Conservation (phyloP, 2,113 vertebrate species). For the Ciconia boyciana region DNA sequence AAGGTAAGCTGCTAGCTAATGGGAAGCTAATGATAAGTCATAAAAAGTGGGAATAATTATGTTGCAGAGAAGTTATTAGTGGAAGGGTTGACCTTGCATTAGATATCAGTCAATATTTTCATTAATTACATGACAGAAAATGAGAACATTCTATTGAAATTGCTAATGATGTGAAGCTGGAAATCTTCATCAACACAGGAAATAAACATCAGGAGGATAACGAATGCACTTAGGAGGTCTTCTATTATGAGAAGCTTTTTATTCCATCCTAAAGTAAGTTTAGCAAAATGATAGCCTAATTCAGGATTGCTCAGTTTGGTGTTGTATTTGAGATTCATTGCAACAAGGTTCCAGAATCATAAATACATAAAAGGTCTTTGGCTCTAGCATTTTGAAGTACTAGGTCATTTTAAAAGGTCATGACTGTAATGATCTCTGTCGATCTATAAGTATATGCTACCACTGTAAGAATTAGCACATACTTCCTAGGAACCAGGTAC, state of each 20-base stretch:
- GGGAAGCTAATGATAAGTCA: background rate
- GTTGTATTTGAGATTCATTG: background rate
- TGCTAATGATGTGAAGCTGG: background rate
- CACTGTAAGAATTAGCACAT: background rate
- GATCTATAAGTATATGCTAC: background rate
- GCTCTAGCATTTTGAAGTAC: background rate
- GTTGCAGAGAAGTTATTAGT: background rate
- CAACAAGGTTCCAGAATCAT: background rate
- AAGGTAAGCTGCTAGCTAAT: background rate
- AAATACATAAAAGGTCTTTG: background rate
- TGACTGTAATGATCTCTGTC: background rate
- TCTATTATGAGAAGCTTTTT: background rate
- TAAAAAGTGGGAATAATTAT: background rate
- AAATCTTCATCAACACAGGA: background rate
- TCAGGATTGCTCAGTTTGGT: background rate
- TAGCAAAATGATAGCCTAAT: background rate
- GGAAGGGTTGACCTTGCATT: background rate
- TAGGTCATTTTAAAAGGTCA: background rate
- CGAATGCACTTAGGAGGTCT: background rate
- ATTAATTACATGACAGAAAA: background rate
- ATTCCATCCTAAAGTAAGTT: background rate
- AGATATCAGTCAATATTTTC: background rate
- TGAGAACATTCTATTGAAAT: background rate
- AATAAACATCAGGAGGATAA: background rate
- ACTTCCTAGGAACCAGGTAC: background rate